Conservation (phyloP, 2,888 invertebrate genomes). For the Nomada flava region DNA sequence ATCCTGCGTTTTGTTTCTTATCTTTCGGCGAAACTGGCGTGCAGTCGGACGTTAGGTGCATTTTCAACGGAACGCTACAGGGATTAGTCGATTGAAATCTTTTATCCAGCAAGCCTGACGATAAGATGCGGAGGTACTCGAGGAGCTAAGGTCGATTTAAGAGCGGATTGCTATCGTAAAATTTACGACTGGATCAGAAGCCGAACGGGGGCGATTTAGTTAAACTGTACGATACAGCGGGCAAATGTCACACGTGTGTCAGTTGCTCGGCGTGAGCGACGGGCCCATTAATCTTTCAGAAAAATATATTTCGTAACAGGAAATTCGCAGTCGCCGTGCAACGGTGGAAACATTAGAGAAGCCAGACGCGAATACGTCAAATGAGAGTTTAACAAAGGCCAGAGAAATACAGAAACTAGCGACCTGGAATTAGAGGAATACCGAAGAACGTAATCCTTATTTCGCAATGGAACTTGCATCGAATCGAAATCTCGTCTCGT, state of each 20-base stretch:
- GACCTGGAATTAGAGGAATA: too few relatives aligned
- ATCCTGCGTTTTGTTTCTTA: background rate
- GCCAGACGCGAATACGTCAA: too few relatives aligned
- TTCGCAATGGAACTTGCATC: too few relatives aligned
- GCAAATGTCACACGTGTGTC: background rate
- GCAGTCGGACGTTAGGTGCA: too few relatives aligned
- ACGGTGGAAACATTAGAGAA: too few relatives aligned
- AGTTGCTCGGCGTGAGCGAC: background rate
- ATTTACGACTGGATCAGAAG: slow-evolving; percentile 4
- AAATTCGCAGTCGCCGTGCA: too few relatives aligned
- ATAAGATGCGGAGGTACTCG: background rate
- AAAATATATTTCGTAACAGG: too few relatives aligned
- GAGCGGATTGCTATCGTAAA: background rate
- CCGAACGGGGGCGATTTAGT: background rate
- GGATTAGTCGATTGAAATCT: background rate
- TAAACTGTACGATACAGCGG: background rate
- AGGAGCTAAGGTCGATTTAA: slow-evolving; percentile 3
- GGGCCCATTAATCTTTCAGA: background rate
- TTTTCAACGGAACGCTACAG: background rate
- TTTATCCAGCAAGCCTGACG: background rate
- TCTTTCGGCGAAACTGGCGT: background rate
- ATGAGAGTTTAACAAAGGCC: too few relatives aligned
- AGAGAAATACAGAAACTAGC: too few relatives aligned
- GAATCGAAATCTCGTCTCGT: background rate
- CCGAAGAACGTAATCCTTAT: too few relatives aligned